Evolutionary conservation across 2,797 vertebrate genomes (phyloP), one percentile per base, ranked within the genome.

Genomic region (Phataginus tricuspis): DNA sequence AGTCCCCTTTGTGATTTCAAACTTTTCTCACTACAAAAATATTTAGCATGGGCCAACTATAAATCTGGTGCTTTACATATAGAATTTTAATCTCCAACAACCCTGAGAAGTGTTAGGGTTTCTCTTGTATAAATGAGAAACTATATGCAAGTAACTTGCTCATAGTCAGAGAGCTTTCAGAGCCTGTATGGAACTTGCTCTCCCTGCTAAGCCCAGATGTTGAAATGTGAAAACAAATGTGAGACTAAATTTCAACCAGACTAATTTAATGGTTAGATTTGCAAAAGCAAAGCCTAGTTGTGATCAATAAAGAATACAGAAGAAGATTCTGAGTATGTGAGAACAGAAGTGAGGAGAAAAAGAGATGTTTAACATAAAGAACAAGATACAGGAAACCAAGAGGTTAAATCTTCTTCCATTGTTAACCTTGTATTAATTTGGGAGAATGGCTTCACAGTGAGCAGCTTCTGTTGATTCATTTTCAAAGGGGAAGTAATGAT

Each of bases 61-160:
- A 16, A 91, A 85, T 74, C 51, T 49, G 31, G 21, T 64, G 14
- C 37, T 77, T 64, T 71, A 12, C 1, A 25, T 86, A 57, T 15
- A 80, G 31, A 63, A 75, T 86, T 80, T 75, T 55, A 79, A 92
- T 66, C 49, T 42, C 64, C 34, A 97, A 64, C 53, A 95, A 86
- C 34, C 31, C 10, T 84, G 8, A 29, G 94, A 97, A 93, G 16
- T 71, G 63, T 53, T 49, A 21, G 3, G 66, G n/a, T 84, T 72
- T 66, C 11, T 83, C 18, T 83, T 55, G 37, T 75, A 96, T 88
- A 98, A 94, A 89, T 82, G 1, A 5, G 90, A 89, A 90, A 82
- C 27, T 37, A 78, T 64, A 84, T 49, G 39, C 53, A 88, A 93
- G 94, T 93, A 77, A 86, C 64, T 71, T 71, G 29, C 5, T 49